Conservation (phyloP, 2,113 vertebrate species). For the Chaenogobius annularis region DNA sequence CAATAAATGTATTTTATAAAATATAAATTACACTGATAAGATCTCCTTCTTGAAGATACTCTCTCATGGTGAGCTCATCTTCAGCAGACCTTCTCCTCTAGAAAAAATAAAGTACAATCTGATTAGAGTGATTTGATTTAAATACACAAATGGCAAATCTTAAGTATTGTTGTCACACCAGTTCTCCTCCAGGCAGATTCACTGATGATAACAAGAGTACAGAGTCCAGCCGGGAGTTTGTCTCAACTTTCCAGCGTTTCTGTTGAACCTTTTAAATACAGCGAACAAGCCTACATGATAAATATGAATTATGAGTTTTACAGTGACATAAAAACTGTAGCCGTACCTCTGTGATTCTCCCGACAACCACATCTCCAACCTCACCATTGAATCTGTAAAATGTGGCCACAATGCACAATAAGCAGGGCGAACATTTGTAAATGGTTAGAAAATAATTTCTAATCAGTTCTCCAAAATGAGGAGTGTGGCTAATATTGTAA, state of each 20-base stretch:
- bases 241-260: constrained; percentile 98
- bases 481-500: neutral
- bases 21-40: constrained; percentile 88
- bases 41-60: constrained; percentile 94
- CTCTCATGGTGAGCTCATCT: constrained; percentile 95
- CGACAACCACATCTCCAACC: constrained; percentile 94
- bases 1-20: neutral
- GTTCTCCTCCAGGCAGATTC: constrained; percentile 94
- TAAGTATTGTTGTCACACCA: constrained; percentile 79
- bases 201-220: constrained; percentile 91
- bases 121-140: neutral
- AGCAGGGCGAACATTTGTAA: neutral
- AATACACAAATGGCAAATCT: neutral
- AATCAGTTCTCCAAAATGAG: neutral
- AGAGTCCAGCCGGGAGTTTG: constrained; percentile 92
- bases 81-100: constrained; percentile 93
- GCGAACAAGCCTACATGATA: neutral
- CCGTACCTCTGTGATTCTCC: constrained; percentile 92
- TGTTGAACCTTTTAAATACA: constrained; percentile 85
- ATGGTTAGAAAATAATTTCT: neutral
- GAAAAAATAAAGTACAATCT: constrained; percentile 20
- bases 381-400: constrained; percentile 89
- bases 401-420: constrained; percentile 2
- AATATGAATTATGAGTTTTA: neutral
- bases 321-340: neutral